phyloP scores from a whole-genome alignment of 2,113 vertebrate genomes.

The Xiphophorus couchianus region DNA sequence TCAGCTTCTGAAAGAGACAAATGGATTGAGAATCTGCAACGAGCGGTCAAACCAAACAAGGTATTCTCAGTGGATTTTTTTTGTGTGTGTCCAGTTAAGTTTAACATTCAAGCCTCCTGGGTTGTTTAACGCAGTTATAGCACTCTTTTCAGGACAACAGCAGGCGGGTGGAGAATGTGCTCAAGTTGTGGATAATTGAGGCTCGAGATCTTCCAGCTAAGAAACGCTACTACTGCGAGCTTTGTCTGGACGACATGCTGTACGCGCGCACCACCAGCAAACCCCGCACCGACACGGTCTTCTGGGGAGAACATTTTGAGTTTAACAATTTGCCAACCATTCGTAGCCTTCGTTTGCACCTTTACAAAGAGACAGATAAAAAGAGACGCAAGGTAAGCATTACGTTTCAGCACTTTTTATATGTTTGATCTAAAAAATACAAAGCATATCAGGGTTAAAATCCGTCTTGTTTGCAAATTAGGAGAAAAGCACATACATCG shows the following conservation, averaged over 20 bases:
- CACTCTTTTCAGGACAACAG: slow-evolving; percentile 90
- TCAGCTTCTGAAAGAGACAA: slow-evolving; percentile 95
- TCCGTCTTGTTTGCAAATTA: slow-evolving; percentile 26
- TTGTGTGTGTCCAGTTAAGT: not conserved
- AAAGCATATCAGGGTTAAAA: not conserved
- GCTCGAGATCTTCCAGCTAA: slow-evolving; percentile 94
- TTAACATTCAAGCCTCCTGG: not conserved
- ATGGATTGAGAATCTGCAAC: slow-evolving; percentile 95
- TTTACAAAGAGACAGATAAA: slow-evolving; percentile 98
- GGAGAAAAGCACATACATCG: slow-evolving; percentile 96
- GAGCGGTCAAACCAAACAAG: slow-evolving; percentile 95
- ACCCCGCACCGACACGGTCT: slow-evolving; percentile 92
- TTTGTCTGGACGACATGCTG: slow-evolving; percentile 97
- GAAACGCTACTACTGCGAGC: slow-evolving; percentile 98
- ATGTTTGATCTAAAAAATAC: not conserved
- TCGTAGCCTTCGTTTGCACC: slow-evolving; percentile 92
- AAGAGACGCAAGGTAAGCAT: slow-evolving; percentile 88
- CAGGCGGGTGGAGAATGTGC: slow-evolving; percentile 93
- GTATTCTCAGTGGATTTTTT: slow-evolving; percentile 66
- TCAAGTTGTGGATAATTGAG: slow-evolving; percentile 98
- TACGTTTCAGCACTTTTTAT: not conserved
- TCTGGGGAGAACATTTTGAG: slow-evolving; percentile 98
- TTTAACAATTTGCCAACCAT: slow-evolving; percentile 97
- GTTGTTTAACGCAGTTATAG: slow-evolving; percentile 65
- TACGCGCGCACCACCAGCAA: slow-evolving; percentile 98